phyloP scores from a whole-genome alignment of 2,888 invertebrate genomes.

The Nezara viridula region DNA sequence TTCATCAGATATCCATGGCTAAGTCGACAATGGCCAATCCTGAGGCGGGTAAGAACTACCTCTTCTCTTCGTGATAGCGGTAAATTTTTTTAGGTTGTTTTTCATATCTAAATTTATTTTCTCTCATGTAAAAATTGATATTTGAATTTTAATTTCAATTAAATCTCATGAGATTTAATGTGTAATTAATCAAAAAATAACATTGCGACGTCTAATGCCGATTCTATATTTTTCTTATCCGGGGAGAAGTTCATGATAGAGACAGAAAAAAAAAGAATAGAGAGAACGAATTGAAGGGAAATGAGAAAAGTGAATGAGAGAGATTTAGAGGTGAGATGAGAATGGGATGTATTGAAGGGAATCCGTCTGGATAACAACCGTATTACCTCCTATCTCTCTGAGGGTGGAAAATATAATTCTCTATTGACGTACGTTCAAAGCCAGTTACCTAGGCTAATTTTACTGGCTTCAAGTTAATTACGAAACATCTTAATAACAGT shows the following conservation, averaged over 20 bases:
- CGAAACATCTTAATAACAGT: no score
- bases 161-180: no score
- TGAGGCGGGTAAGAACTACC: no score
- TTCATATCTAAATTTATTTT: no score
- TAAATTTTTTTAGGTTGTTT: no score
- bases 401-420: not conserved
- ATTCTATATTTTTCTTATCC: not conserved
- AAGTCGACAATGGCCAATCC: no score
- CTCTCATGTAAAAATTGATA: no score
- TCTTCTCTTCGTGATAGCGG: no score
- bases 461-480: not conserved
- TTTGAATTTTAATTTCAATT: no score
- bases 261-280: not conserved
- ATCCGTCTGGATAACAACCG: not conserved
- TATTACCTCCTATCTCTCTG: not conserved
- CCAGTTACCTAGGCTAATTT: not conserved
- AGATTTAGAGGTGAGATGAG: not conserved
- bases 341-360: not conserved
- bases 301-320: conserved; percentile 5
- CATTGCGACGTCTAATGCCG: no score
- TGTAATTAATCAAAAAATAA: no score
- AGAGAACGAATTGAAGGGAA: not conserved
- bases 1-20: no score
- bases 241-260: not conserved
- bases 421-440: not conserved